A percentile compares a stretch with the other conserved stretches of the same genome.
phyloP scores from a whole-genome alignment of 2,797 vertebrate genomes.

The Rallus crepitans region DNA sequence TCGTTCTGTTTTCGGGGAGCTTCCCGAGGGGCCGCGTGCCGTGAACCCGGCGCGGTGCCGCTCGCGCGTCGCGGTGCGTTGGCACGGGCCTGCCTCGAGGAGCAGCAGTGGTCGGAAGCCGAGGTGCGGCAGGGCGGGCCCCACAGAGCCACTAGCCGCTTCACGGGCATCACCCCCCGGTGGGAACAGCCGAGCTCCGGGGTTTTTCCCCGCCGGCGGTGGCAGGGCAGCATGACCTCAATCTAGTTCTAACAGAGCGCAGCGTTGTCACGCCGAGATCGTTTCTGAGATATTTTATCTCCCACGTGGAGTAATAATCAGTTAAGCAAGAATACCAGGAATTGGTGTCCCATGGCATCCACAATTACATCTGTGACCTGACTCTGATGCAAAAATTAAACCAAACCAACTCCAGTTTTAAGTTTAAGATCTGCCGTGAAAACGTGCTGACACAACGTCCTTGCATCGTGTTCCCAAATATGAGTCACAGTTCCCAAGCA shows the following conservation, averaged over 20 bases:
- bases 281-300: neutral
- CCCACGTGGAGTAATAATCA: too few species aligned
- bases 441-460: neutral
- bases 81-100: too few species aligned
- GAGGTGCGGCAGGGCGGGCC: too few species aligned
- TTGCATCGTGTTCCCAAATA: neutral
- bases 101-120: too few species aligned
- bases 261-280: neutral
- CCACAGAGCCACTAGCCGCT: too few species aligned
- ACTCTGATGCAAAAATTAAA: neutral
- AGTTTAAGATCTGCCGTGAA: neutral
- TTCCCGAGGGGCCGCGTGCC: too few species aligned
- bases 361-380: fast-evolving
- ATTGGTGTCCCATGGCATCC: too few species aligned
- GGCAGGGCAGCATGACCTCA: neutral
- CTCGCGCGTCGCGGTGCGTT: too few species aligned
- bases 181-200: too few species aligned
- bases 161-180: too few species aligned
- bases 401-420: too few species aligned
- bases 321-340: neutral
- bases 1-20: neutral
- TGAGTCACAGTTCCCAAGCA: fast-evolving
- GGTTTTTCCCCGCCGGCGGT: fast-evolving
- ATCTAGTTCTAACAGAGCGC: fast-evolving
- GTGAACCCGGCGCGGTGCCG: too few species aligned